phyloP scores from a whole-genome alignment of 2,888 invertebrate species.

The Limnephilus marmoratus region DNA sequence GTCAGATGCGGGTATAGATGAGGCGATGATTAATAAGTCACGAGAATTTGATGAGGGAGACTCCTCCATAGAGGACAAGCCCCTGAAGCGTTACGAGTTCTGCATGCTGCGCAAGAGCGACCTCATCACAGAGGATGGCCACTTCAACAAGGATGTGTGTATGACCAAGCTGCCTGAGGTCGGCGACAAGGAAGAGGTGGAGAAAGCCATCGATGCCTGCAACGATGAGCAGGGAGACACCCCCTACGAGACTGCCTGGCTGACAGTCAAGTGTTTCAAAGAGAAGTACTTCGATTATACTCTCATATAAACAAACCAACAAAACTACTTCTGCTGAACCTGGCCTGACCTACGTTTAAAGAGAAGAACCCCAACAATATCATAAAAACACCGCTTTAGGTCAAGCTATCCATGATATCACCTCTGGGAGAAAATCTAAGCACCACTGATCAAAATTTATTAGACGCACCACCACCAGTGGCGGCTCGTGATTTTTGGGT shows the following conservation, averaged over 20 bases:
- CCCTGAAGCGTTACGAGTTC: constrained; percentile 67
- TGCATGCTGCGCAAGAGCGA: constrained; percentile 66
- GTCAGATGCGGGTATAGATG: constrained; percentile 67
- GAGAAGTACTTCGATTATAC: constrained; percentile 56
- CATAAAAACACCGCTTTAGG: background rate
- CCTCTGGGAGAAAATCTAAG: too few species aligned
- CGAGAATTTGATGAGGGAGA: constrained; percentile 66
- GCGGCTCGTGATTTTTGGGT: too few species aligned
- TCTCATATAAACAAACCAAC: constrained; percentile 50
- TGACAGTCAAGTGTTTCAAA: constrained; percentile 61
- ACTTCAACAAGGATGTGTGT: constrained; percentile 62
- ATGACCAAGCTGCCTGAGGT: constrained; percentile 57
- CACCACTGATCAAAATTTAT: too few species aligned
- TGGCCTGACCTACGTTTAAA: background rate
- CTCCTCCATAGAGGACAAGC: constrained; percentile 67
- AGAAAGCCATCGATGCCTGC: constrained; percentile 62
- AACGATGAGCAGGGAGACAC: constrained; percentile 52
- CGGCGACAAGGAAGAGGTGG: constrained; percentile 53
- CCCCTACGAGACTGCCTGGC: constrained; percentile 49
- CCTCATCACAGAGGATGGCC: constrained; percentile 62
- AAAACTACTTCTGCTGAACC: background rate
- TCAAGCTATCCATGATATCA: background rate
- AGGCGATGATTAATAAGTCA: constrained; percentile 67
- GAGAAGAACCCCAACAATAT: background rate
- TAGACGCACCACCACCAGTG: too few species aligned